phyloP scores from a whole-genome alignment of 2,113 vertebrate species.

The Erythrolamprus reginae region DNA sequence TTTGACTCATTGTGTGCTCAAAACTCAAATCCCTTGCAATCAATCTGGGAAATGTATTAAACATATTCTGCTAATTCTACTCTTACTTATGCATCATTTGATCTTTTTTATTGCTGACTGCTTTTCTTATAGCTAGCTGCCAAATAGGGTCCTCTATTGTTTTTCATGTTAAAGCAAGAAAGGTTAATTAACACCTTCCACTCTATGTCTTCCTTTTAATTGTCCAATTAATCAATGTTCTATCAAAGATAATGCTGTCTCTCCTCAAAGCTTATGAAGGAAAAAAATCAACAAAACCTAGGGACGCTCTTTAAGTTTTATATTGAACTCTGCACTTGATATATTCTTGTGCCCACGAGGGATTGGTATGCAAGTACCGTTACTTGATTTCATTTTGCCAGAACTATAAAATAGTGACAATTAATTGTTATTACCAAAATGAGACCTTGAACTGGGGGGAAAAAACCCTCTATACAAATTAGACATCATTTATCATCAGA shows the following conservation, averaged over 20 bases:
- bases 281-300: not conserved
- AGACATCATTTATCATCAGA: not conserved
- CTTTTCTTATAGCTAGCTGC: not conserved
- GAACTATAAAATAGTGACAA: not conserved
- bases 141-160: not conserved
- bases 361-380: not conserved
- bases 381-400: not conserved
- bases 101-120: not conserved
- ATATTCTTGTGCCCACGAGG: not conserved
- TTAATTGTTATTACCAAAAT: not conserved
- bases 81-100: not conserved
- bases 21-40: not conserved
- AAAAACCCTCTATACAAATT: not conserved
- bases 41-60: not conserved
- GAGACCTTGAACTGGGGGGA: not conserved
- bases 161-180: not conserved
- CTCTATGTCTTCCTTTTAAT: slow-evolving; percentile 10
- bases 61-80: not conserved
- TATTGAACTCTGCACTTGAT: not conserved
- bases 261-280: not conserved
- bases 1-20: not conserved
- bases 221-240: not conserved
- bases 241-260: not conserved
- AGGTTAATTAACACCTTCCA: not conserved
- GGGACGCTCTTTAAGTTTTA: not conserved